A percentile compares a stretch with the other conserved stretches of the same genome.
Conservation (phyloP, 1,140 invertebrate species). For the roundworm (Caenorhabditis elegans) region DNA sequence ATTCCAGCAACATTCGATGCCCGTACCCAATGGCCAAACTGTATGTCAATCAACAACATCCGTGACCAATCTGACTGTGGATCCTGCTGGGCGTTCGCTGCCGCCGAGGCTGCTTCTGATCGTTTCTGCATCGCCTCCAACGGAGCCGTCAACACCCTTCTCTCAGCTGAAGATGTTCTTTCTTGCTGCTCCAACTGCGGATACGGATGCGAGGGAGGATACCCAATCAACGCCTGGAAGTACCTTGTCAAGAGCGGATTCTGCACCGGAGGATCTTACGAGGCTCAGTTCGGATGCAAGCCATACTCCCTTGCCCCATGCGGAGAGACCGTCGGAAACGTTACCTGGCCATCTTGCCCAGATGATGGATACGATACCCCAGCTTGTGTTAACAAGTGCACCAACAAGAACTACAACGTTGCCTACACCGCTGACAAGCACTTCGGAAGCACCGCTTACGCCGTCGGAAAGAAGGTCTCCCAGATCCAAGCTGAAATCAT, state of each 20-base stretch:
- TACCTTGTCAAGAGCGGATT: conserved; percentile 75
- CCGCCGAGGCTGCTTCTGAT: conserved; percentile 91
- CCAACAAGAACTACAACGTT: neutral
- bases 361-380: neutral
- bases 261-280: conserved; percentile 81
- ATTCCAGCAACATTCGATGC: conserved; percentile 79
- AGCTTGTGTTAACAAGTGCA: conserved; percentile 9
- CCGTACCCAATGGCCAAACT: conserved; percentile 79
- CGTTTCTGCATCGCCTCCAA: conserved; percentile 81
- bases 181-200: conserved; percentile 82
- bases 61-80: conserved; percentile 70
- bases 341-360: conserved; percentile 16
- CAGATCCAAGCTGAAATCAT: conserved; percentile 30
- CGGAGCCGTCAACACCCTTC: conserved; percentile 72
- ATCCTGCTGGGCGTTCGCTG: conserved; percentile 78
- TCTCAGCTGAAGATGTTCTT: conserved; percentile 83
- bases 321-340: conserved; percentile 12
- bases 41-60: conserved; percentile 73
- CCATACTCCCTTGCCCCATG: conserved; percentile 25
- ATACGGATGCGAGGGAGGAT: conserved; percentile 79
- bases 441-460: conserved; percentile 7
- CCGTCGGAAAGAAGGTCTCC: conserved; percentile 13
- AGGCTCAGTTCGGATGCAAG: conserved; percentile 76
- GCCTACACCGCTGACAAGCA: conserved; percentile 6
- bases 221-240: conserved; percentile 77